Conservation (phyloP, 35 echinoderm and acorn worm species). For the Stichopus chloronotus region DNA sequence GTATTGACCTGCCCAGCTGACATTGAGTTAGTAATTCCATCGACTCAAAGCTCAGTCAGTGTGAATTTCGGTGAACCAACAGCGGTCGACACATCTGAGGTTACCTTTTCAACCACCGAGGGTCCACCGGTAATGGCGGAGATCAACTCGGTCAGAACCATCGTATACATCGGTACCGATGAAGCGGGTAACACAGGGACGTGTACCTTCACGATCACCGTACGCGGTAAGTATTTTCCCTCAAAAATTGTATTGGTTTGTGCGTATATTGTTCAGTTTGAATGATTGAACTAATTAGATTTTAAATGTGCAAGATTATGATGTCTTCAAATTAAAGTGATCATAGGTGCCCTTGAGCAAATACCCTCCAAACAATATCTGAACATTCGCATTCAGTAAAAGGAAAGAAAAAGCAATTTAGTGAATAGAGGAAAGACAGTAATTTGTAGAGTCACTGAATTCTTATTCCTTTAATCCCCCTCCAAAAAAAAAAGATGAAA, state of each 20-base stretch:
- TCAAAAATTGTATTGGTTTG: not conserved
- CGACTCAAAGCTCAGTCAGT: not conserved
- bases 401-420: too few species aligned
- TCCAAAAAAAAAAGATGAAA: too few species aligned
- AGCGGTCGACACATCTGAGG: not conserved
- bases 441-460: too few species aligned
- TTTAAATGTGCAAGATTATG: too few species aligned
- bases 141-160: not conserved
- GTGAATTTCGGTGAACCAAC: not conserved
- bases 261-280: too few species aligned
- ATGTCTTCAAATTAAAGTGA: too few species aligned
- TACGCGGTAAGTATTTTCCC: not conserved
- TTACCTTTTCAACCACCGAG: not conserved
- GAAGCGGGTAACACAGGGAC: not conserved
- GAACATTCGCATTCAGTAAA: too few species aligned
- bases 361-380: too few species aligned
- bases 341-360: too few species aligned
- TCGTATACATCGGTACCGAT: not conserved
- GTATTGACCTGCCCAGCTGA: slow-evolving; percentile 3
- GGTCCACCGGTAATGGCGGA: not conserved
- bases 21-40: not conserved
- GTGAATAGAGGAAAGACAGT: too few species aligned
- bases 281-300: too few species aligned
- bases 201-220: slow-evolving; percentile 1
- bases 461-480: too few species aligned